These are phyloP conservation scores for Pseudopipra pipra DNA, from an alignment of 2,113 vertebrate species.

Conservation along the genomic window DNA sequence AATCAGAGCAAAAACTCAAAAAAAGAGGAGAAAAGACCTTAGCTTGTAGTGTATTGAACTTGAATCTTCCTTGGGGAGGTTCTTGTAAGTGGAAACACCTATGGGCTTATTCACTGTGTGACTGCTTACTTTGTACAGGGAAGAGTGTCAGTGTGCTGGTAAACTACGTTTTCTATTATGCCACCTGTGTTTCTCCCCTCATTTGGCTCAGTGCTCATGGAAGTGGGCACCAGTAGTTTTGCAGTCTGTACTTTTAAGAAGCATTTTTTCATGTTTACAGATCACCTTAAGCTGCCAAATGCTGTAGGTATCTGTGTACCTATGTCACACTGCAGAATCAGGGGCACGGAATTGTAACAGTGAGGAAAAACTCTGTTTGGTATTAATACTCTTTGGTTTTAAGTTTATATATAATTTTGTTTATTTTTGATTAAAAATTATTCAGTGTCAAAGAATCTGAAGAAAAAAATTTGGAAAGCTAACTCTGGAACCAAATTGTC, in stretches of 20 bases:
- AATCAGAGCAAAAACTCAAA: background rate
- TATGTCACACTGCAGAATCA: background rate
- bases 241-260: background rate
- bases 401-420: background rate
- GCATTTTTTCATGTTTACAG: background rate
- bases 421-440: background rate
- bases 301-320: background rate
- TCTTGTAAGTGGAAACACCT: background rate
- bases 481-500: background rate
- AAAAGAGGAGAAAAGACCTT: background rate
- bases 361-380: background rate
- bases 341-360: background rate
- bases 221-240: background rate
- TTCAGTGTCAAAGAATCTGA: background rate
- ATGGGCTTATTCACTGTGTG: background rate
- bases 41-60: background rate
- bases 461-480: background rate
- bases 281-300: background rate
- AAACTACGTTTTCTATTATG: background rate
- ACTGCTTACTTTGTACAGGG: background rate
- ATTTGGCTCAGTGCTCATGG: background rate
- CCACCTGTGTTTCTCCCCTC: background rate
- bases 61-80: background rate
- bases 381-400: background rate
- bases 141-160: background rate